Conservation (phyloP, 2,113 vertebrate species). For the Sporophila hypoxantha region DNA sequence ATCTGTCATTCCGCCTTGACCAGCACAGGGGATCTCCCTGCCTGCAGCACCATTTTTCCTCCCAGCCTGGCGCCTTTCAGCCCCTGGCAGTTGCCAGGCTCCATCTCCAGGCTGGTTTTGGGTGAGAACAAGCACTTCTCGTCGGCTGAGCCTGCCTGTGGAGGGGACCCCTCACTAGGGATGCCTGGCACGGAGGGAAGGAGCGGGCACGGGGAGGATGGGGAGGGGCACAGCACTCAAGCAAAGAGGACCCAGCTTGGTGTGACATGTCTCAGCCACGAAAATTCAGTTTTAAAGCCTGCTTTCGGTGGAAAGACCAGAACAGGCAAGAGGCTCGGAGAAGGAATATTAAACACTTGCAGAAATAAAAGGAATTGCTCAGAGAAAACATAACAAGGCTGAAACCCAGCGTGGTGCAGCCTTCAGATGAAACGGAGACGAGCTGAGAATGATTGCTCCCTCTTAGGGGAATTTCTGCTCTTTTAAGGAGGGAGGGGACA, state of each 20-base stretch:
- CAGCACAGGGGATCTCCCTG: rapidly evolving
- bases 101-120: background rate
- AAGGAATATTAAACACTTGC: constrained; percentile 31
- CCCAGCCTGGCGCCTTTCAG: background rate
- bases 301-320: background rate
- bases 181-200: background rate
- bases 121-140: background rate
- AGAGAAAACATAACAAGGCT: constrained; percentile 72
- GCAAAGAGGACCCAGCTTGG: background rate
- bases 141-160: rapidly evolving
- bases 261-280: background rate
- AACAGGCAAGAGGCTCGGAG: background rate
- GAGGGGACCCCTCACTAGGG: background rate
- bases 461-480: constrained; percentile 3
- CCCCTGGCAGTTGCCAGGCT: background rate
- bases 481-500: background rate
- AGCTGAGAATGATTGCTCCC: constrained; percentile 69
- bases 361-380: constrained; percentile 55
- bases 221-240: background rate
- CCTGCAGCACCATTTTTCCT: background rate
- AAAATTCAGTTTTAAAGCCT: background rate
- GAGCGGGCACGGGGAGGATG: background rate
- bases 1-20: background rate
- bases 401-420: constrained; percentile 62
- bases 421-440: constrained; percentile 80